Conservation (phyloP, 2,888 invertebrate species). For the Agonopterix arenella region DNA sequence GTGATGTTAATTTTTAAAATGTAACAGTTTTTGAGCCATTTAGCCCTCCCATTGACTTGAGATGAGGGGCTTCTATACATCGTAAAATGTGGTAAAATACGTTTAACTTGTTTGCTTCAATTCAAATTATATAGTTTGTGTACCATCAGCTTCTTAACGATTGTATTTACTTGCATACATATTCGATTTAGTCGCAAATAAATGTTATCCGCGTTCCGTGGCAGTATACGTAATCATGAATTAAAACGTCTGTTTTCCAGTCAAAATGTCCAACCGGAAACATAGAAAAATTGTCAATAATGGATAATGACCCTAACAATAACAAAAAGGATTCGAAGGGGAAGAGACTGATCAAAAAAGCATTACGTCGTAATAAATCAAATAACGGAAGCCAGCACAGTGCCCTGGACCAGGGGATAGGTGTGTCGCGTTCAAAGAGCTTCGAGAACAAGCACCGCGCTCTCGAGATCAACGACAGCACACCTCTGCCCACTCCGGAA, state of each 20-base stretch:
- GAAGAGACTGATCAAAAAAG: conserved; percentile 65
- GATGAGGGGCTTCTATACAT: conserved; percentile 44
- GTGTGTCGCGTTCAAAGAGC: conserved; percentile 51
- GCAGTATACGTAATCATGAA: neutral
- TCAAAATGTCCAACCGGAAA: conserved; percentile 53
- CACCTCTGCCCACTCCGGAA: conserved; percentile 46
- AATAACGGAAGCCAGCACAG: conserved; percentile 46
- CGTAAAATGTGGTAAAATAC: conserved; percentile 32
- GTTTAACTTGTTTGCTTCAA: neutral
- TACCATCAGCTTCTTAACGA: too few relatives aligned
- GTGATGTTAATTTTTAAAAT: conserved; percentile 35
- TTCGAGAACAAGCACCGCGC: conserved; percentile 45
- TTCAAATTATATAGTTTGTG: too few relatives aligned
- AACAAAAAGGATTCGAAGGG: conserved; percentile 68
- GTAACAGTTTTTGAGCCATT: conserved; percentile 32
- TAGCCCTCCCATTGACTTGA: conserved; percentile 38
- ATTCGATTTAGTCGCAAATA: too few relatives aligned
- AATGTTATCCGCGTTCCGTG: too few relatives aligned
- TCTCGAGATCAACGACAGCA: conserved; percentile 41
- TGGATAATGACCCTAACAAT: conserved; percentile 71
- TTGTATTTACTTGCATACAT: too few relatives aligned
- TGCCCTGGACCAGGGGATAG: conserved; percentile 32
- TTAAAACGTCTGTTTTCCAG: conserved; percentile 27
- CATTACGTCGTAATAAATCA: conserved; percentile 54
- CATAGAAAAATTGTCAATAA: conserved; percentile 45